A percentile compares a stretch with the other conserved stretches of the same genome.
Evolutionary conservation across 1,140 invertebrate genomes (phyloP).

Genomic region (Caenorhabditis inopinata): DNA sequence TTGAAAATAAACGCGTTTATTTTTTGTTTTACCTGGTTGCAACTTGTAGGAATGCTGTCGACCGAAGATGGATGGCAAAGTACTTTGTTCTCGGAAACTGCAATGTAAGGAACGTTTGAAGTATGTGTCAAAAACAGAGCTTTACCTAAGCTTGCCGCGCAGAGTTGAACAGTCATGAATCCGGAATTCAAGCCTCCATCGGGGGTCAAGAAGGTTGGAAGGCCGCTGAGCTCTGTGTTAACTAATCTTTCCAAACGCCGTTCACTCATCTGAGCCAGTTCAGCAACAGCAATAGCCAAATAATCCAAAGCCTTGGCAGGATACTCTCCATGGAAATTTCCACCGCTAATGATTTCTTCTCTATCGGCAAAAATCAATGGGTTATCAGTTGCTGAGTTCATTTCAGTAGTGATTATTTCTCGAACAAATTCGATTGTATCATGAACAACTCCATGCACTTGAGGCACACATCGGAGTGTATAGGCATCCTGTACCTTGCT

Average conservation of each 20-base stretch:
- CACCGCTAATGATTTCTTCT: conserved; percentile 75
- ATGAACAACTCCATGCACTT: conserved; percentile 75
- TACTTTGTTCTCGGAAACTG: conserved; percentile 76
- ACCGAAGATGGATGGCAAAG: conserved; percentile 77
- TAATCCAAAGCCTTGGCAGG: conserved; percentile 77
- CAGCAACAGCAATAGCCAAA: conserved; percentile 76
- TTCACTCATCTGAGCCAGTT: conserved; percentile 77
- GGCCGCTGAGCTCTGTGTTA: conserved; percentile 71
- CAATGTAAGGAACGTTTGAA: conserved; percentile 53
- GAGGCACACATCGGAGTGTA: conserved; percentile 75
- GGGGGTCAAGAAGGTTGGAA: conserved; percentile 74
- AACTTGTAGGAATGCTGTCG: conserved; percentile 75
- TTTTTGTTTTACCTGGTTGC: conserved; percentile 69
- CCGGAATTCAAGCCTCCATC: conserved; percentile 78
- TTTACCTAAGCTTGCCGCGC: conserved; percentile 72
- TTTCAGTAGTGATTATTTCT: conserved; percentile 73
- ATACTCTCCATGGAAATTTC: conserved; percentile 76
- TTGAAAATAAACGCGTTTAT: not conserved
- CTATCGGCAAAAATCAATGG: conserved; percentile 76
- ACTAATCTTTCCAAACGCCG: conserved; percentile 74
- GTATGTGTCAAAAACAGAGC: not conserved
- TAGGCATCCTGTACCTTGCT: conserved; percentile 77
- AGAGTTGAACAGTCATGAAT: conserved; percentile 78
- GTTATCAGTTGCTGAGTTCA: conserved; percentile 78
- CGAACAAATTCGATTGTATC: conserved; percentile 76